Conservation (phyloP, 2,797 vertebrate genomes). For the Anas acuta region DNA sequence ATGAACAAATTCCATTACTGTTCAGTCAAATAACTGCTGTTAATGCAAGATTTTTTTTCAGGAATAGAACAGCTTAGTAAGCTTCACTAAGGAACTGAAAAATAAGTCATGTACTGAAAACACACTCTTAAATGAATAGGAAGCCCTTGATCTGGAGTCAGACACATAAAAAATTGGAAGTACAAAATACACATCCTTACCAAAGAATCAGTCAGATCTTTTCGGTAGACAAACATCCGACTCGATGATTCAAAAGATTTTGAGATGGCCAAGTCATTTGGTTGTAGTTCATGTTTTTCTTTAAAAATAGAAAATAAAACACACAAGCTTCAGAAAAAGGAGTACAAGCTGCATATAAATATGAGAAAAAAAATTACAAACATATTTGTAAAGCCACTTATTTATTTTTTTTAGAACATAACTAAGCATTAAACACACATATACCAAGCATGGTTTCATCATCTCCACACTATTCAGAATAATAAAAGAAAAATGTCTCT, state of each 20-base stretch:
- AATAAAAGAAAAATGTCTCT: not conserved
- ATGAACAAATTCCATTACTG: constrained; percentile 27
- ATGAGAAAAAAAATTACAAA: not conserved
- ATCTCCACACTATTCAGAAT: not conserved
- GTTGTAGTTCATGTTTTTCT: constrained; percentile 91
- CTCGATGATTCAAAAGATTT: constrained; percentile 85
- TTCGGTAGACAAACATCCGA: constrained; percentile 90
- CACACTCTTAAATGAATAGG: not conserved
- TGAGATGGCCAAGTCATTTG: constrained; percentile 87
- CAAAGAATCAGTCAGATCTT: constrained; percentile 88
- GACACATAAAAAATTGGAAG: not conserved
- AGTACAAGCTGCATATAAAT: not conserved
- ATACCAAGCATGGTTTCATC: not conserved
- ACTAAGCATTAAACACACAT: not conserved
- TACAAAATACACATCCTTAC: constrained; percentile 75
- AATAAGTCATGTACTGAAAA: not conserved
- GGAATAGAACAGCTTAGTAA: not conserved
- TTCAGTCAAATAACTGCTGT: constrained; percentile 12
- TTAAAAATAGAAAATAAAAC: constrained; percentile 47
- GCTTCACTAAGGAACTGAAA: not conserved
- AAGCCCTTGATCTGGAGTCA: not conserved
- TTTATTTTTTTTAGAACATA: not conserved
- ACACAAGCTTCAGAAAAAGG: constrained; percentile 53
- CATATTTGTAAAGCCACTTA: not conserved
- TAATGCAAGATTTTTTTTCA: not conserved